Base-by-base conservation (phyloP, 2,888 invertebrate genomes). In the Mechanitis mazaeus region DNA sequence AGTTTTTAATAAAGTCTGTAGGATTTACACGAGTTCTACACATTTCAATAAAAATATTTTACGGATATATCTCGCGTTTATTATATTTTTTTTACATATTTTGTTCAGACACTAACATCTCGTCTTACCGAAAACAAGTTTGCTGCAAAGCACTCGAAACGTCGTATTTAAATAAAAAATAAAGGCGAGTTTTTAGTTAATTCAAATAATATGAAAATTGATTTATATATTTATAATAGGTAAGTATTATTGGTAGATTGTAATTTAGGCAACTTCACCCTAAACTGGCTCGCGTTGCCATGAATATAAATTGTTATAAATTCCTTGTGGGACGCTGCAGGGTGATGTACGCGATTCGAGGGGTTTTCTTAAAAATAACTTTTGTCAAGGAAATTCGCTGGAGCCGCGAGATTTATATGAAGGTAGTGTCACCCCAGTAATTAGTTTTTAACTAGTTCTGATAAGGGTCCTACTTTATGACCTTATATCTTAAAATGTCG, bases 221-320 rank as follows among this genome's bases (percentile, higher is more conserved):
- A 50, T 45, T 7, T 47, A 35, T 47, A 35, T 46, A 28, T 35
- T 33, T 45, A 31, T 7, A 54, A 45, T 58, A 61, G 56, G 50
- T 60, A 58, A 56, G 76, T 84, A 79, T 81, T 81, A 81, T 83
- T 80, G 80, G 76, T 78, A 80, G 78, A 75, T 77, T 79, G 80
- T 80, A 83, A 82, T 86, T 84, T 83, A 80, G 84, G 83, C 81
- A 79, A 83, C 81, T 83, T 85, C 85, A 78, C 83, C 85, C 85
- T 83, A 84, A 87, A 87, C 83, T 81, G 79, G 81, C 81, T 85
- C 84, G 85, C 88, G 89, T 87, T 89, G 87, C 85, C 88, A 90
- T 90, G 90, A 90, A 90, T 90, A 90, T 91, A 92, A 92, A 91
- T 92, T 90, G 91, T 91, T 91, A 91, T 91, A 91, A 91, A 92